Conservation (phyloP, 1,140 invertebrate genomes). For the Olivierus martensii region DNA sequence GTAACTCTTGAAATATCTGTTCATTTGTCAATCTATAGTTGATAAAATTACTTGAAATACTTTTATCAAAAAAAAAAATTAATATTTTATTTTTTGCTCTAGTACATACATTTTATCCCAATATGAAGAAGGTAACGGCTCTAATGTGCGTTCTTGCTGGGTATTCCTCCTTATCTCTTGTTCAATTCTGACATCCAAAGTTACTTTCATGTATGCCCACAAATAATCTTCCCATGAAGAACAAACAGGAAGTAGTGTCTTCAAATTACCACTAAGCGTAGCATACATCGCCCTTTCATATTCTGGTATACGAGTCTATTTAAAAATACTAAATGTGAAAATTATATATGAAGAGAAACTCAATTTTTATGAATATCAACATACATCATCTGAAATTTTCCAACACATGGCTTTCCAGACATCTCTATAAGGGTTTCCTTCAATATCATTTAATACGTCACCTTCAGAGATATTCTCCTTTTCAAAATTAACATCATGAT, state of each 20-base stretch:
- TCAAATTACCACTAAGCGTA: constrained; percentile 67
- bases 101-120: constrained; percentile 52
- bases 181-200: constrained; percentile 74
- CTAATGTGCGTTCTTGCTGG: constrained; percentile 23
- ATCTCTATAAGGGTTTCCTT: constrained; percentile 73
- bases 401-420: constrained; percentile 79
- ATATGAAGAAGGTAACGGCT: constrained; percentile 52
- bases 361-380: background rate
- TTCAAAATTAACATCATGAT: constrained; percentile 63
- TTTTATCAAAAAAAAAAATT: no score
- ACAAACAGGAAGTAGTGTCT: constrained; percentile 54
- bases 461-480: constrained; percentile 24
- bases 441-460: constrained; percentile 40
- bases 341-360: background rate
- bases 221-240: constrained; percentile 74
- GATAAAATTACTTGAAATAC: no score
- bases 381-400: constrained; percentile 47
- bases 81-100: constrained; percentile 8
- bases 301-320: constrained; percentile 27
- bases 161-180: constrained; percentile 43
- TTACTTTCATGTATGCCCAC: constrained; percentile 71
- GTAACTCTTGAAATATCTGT: constrained; percentile 27
- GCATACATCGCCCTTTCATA: constrained; percentile 48
- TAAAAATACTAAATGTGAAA: background rate
- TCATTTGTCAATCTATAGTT: constrained; percentile 21